Conservation (phyloP, 2,113 vertebrate genomes). For the Corvus hawaiiensis region DNA sequence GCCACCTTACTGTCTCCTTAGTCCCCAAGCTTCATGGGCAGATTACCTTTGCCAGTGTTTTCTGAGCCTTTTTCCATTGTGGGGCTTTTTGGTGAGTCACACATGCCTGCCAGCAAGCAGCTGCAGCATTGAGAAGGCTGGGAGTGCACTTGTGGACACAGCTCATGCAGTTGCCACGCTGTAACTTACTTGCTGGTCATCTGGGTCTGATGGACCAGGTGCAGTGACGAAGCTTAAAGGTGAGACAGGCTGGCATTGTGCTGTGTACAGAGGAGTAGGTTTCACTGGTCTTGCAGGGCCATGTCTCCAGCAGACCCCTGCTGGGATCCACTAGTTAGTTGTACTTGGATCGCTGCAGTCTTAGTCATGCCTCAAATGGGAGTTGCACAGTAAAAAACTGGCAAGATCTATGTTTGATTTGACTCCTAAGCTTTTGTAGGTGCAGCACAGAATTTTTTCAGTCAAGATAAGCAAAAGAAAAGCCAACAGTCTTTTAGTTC, state of each 20-base stretch:
- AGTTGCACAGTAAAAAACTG: background rate
- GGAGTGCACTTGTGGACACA: background rate
- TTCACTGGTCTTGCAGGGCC: background rate
- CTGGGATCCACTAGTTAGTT: background rate
- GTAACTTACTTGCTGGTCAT: background rate
- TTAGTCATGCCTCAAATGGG: background rate
- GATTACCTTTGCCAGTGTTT: background rate
- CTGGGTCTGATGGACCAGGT: background rate
- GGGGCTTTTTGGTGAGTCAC: background rate
- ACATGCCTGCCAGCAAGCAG: background rate
- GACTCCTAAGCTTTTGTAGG: background rate
- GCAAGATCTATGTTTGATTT: background rate
- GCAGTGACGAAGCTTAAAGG: background rate
- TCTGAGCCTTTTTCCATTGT: background rate
- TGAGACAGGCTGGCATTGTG: background rate
- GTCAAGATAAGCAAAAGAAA: background rate
- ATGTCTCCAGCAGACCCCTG: background rate
- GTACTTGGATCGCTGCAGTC: background rate
- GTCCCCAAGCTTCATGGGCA: background rate
- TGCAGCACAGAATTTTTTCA: background rate
- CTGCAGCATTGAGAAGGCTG: background rate
- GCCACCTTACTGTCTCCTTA: background rate
- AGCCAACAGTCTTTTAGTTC: background rate
- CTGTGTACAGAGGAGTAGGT: fast-evolving
- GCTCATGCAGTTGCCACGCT: background rate